Base-by-base conservation (phyloP, 2,888 invertebrate genomes). In the Phaonia tiefii region DNA sequence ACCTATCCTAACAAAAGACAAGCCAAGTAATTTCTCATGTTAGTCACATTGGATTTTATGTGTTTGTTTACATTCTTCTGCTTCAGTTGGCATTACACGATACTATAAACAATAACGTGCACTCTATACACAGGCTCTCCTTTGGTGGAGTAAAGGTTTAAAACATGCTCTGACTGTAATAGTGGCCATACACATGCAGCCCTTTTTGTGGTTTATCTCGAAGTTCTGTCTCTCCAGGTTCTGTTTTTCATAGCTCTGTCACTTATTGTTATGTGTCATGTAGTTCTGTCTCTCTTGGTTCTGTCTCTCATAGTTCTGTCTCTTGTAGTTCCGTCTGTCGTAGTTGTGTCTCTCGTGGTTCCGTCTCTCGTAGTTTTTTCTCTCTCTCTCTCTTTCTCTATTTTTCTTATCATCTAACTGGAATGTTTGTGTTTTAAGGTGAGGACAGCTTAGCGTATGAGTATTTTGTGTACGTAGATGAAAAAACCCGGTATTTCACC, bases 51-150 rank as follows among this genome's bases (percentile, higher is more conserved):
- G 11, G 22, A 26, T 25, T 65, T 37, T 74, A 31, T 72, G 42
- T 46, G 22, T 75, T 75, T 81, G 81, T 81, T 81, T 81, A 81
- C 81, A 72, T 81, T 81, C 58, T 81, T 75, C 39, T 60, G 75
- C 81, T 58, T 71, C 70, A 71, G 74, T 77, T 71, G 44, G 46
- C 70, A 58, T 20, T 7, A 20, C 63, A 39, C 42, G 37, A 60
- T 63, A 80, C 26, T 70, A 73, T 66, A 77, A 74, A 80, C 74
- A 71, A 60, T 67, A 58, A 49, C 31, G 42, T 66, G 13, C 31
- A 39, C 22, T 58, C 39, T 17, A 7, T 37, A 31, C 13, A 37
- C 31, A 37, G n/a, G 7, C 22, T 44, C 22, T 31, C n/a, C 10
- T 8, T n/a, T n/a, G n/a, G n/a, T n/a, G n/a, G n/a, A n/a, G n/a